phyloP scores from a whole-genome alignment of 2,113 vertebrate genomes.

The Madoqua kirkii region DNA sequence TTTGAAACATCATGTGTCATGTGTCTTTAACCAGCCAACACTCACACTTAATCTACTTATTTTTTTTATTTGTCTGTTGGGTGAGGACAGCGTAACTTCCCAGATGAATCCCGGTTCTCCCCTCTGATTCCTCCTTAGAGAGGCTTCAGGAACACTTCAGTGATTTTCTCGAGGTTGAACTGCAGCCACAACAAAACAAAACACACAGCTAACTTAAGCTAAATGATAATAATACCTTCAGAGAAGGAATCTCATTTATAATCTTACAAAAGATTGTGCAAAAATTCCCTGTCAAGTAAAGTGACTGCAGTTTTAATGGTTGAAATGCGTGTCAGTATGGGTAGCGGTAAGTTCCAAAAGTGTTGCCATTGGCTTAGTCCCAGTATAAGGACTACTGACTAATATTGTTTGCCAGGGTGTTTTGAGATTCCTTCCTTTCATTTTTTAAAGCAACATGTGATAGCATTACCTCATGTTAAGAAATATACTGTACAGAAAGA shows the following conservation, averaged over 20 bases:
- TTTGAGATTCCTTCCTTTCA: not conserved
- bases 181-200: not conserved
- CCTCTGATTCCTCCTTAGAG: not conserved
- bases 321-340: not conserved
- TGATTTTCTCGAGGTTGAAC: not conserved
- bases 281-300: not conserved
- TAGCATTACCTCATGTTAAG: not conserved
- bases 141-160: not conserved
- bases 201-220: not conserved
- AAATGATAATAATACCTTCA: not conserved
- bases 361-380: not conserved
- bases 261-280: not conserved
- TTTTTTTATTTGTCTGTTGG: not conserved
- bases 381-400: not conserved
- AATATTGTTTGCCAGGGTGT: not conserved
- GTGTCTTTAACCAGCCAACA: not conserved
- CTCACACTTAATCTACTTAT: not conserved
- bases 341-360: not conserved
- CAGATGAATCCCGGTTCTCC: not conserved
- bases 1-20: not conserved
- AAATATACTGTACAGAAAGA: not conserved
- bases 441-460: not conserved
- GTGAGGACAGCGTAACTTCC: not conserved
- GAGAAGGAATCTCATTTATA: not conserved
- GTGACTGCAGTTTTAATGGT: not conserved